These are phyloP conservation scores for Uropsilus gracilis DNA, from an alignment of 2,113 vertebrate species.

Conservation along the genomic window DNA sequence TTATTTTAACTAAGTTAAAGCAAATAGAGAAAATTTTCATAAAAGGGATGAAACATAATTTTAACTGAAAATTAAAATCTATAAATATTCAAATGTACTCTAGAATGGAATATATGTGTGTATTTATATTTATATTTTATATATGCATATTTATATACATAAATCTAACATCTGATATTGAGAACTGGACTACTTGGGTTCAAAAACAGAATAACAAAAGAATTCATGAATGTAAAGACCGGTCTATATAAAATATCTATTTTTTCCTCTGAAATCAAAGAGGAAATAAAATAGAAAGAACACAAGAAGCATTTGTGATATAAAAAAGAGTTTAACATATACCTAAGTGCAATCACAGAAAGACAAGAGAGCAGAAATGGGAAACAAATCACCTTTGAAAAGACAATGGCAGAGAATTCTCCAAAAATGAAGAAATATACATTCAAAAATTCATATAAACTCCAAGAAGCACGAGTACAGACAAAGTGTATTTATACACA, in stretches of 20 bases:
- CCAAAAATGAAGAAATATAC: background rate
- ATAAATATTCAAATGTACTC: background rate
- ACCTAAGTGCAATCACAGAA: background rate
- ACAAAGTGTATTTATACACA: background rate
- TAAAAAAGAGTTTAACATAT: background rate
- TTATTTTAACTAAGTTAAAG: background rate
- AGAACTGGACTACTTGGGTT: background rate
- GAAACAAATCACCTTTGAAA: background rate
- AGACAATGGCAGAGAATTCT: background rate
- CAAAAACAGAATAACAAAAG: background rate
- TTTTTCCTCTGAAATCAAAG: background rate
- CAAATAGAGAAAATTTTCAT: background rate
- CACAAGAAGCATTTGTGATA: background rate
- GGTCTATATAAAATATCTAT: background rate
- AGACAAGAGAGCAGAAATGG: background rate
- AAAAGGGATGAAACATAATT: background rate
- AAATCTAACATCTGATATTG: background rate
- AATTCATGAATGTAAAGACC: background rate
- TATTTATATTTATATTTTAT: too few relatives aligned
- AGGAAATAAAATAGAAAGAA: background rate
- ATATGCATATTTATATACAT: background rate
- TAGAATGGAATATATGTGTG: background rate
- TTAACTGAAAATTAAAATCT: background rate
- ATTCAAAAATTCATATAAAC: background rate
- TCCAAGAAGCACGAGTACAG: background rate